These are phyloP conservation scores for Tetragnatha montana DNA, from an alignment of 2,888 invertebrate species.

Conservation along the genomic window DNA sequence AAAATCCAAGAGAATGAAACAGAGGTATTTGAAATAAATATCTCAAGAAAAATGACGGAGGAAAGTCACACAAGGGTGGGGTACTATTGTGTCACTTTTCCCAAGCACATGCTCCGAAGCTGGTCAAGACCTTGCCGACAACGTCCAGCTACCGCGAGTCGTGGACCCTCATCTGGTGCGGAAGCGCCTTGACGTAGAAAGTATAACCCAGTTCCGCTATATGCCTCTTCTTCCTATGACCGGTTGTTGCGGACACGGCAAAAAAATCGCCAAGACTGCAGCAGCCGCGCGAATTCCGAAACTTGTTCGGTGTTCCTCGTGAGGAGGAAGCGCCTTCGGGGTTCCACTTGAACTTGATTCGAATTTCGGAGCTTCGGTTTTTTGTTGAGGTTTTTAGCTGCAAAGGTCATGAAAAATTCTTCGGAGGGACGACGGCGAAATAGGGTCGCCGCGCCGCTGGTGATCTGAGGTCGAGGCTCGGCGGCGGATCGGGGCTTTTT, in stretches of 20 bases:
- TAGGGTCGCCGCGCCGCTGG: neutral
- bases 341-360: conserved; percentile 62
- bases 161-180: neutral
- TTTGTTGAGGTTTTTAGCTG: neutral
- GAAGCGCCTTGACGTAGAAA: conserved; percentile 8
- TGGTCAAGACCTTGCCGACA: neutral
- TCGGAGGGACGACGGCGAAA: neutral
- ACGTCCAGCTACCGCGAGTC: neutral
- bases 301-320: conserved; percentile 31
- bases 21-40: too few species aligned
- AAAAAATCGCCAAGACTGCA: conserved; percentile 4
- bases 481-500: neutral
- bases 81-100: neutral
- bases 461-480: neutral
- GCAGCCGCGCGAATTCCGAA: conserved; percentile 6
- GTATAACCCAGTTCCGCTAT: conserved; percentile 52
- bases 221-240: conserved; percentile 27
- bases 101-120: neutral
- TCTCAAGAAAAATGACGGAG: neutral
- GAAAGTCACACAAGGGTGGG: neutral
- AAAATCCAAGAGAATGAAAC: neutral
- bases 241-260: conserved; percentile 26
- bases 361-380: neutral
- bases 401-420: neutral
- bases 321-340: conserved; percentile 40